A percentile compares a stretch with the other conserved stretches of the same genome.
phyloP scores from a whole-genome alignment of 2,797 vertebrate genomes.

The Leptoclinus maculatus region DNA sequence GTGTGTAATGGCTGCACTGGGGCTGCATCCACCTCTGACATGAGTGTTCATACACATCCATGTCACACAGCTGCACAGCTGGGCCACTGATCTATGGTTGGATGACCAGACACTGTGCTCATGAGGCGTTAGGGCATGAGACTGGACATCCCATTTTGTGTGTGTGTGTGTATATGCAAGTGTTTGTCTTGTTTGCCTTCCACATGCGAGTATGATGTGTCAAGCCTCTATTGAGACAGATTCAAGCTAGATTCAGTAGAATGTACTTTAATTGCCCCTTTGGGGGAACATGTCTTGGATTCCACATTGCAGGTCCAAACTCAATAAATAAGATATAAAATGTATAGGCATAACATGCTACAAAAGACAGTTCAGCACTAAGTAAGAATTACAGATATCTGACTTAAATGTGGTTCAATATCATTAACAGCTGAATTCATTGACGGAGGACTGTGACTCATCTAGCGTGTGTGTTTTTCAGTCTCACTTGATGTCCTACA shows the following conservation, averaged over 20 bases:
- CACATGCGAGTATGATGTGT: conserved; percentile 20
- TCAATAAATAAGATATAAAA: background rate
- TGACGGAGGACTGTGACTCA: background rate
- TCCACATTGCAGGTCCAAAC: background rate
- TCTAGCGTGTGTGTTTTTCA: background rate
- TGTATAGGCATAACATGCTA: background rate
- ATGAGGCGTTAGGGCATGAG: conserved; percentile 4
- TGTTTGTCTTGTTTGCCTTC: conserved; percentile 4
- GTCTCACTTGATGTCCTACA: background rate
- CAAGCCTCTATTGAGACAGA: conserved; percentile 28
- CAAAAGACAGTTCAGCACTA: background rate
- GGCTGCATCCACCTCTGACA: conserved; percentile 15
- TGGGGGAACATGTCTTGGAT: background rate
- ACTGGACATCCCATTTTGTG: background rate
- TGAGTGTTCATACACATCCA: conserved; percentile 30
- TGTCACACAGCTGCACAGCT: conserved; percentile 42
- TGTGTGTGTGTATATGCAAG: background rate
- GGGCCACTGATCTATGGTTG: conserved; percentile 28
- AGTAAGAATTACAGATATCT: background rate
- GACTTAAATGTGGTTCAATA: background rate
- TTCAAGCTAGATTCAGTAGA: background rate
- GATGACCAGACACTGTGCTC: conserved; percentile 6
- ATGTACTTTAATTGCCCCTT: background rate
- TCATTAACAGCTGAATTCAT: background rate
- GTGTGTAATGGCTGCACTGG: conserved; percentile 46